These are phyloP conservation scores for Falco peregrinus DNA, from an alignment of 2,797 vertebrate genomes.

Conservation along the genomic window DNA sequence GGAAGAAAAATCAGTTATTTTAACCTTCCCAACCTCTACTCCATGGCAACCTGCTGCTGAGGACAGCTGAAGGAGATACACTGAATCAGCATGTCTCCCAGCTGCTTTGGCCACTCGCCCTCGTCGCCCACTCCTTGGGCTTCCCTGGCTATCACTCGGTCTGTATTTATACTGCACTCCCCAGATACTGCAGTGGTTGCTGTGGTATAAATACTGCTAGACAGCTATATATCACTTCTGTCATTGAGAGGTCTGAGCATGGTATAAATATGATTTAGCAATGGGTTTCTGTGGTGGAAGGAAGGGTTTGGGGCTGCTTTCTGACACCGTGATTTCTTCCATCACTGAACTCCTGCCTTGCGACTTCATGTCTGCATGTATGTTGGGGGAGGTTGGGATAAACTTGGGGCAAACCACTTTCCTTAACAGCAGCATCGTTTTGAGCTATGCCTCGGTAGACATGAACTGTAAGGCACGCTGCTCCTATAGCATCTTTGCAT, in stretches of 20 bases:
- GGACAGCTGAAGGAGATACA: slow-evolving; percentile 38
- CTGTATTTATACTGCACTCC: neutral
- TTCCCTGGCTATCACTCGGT: neutral
- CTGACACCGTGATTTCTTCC: neutral
- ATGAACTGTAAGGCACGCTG: neutral
- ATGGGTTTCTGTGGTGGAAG: neutral
- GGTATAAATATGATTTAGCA: neutral
- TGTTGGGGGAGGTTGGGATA: neutral
- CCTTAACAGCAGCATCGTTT: neutral
- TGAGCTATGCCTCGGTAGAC: fast-evolving
- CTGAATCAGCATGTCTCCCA: slow-evolving; percentile 6
- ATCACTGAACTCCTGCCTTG: neutral
- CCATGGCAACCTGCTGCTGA: neutral
- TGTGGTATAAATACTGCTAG: slow-evolving; percentile 18
- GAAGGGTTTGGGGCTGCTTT: neutral
- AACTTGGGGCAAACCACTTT: neutral
- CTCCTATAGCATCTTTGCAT: neutral
- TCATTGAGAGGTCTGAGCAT: neutral
- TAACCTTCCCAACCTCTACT: neutral
- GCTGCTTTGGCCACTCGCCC: slow-evolving; percentile 46
- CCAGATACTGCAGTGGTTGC: neutral
- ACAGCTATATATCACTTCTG: neutral
- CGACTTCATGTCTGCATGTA: neutral
- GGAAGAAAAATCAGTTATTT: neutral
- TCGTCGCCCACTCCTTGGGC: slow-evolving; percentile 12